Conservation (phyloP, 2,888 invertebrate genomes). For the Drosophila austrosaltans region DNA sequence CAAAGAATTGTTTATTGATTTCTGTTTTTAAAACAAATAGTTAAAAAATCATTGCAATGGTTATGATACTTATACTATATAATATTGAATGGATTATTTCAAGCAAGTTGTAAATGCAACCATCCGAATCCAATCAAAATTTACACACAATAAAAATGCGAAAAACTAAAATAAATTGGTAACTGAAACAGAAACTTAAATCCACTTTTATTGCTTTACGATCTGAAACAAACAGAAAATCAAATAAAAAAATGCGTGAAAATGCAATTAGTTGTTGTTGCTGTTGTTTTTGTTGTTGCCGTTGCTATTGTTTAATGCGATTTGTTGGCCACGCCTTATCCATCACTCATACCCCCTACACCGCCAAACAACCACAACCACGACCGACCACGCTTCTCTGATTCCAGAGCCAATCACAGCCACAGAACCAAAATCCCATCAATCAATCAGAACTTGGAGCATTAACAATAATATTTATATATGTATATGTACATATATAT, state of each 20-base stretch:
- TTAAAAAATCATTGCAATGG: background rate
- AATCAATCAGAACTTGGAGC: constrained; percentile 8
- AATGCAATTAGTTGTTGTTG: constrained; percentile 45
- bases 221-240: background rate
- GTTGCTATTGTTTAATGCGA: constrained; percentile 26
- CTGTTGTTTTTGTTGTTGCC: constrained; percentile 18
- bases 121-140: constrained; percentile 38
- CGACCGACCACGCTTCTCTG: background rate
- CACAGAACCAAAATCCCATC: constrained; percentile 4
- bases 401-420: background rate
- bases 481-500: background rate
- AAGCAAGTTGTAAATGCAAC: constrained; percentile 5
- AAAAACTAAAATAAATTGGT: background rate
- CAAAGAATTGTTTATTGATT: no score
- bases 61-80: background rate
- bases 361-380: background rate
- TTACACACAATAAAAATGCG: background rate
- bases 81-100: background rate
- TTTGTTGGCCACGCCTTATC: constrained; percentile 36
- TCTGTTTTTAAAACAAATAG: no score
- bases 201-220: constrained; percentile 6
- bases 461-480: constrained; percentile 3
- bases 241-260: constrained; percentile 26
- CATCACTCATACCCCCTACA: background rate
- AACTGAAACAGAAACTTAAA: background rate